Percentiles rank a stretch among this genome's conserved stretches.
These are phyloP conservation scores for Eublepharis macularius DNA, from an alignment of 2,113 vertebrate genomes.

Conservation along the genomic window DNA sequence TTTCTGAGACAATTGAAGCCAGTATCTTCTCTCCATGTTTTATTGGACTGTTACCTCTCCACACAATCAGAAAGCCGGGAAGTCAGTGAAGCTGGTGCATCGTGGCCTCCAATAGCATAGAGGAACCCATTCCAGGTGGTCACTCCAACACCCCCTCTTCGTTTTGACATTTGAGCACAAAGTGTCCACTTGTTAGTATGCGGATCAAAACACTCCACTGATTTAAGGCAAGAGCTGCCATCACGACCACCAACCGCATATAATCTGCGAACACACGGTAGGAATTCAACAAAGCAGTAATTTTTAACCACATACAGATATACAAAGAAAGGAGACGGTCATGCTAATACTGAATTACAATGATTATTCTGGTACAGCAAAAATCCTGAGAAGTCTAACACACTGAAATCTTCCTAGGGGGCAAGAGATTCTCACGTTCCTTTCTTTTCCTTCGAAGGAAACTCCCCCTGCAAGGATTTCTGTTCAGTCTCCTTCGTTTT, in stretches of 20 bases:
- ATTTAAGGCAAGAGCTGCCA: constrained; percentile 96
- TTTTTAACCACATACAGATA: background rate
- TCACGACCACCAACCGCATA: constrained; percentile 98
- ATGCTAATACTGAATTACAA: background rate
- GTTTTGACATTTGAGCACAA: constrained; percentile 95
- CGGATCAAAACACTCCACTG: constrained; percentile 97
- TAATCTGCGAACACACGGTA: constrained; percentile 75
- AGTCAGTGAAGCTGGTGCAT: constrained; percentile 91
- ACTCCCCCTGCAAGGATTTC: background rate
- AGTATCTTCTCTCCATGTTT: background rate
- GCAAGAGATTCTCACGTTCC: background rate
- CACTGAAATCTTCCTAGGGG: background rate
- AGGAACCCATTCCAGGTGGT: constrained; percentile 96
- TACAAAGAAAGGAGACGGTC: background rate
- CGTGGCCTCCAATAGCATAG: constrained; percentile 96
- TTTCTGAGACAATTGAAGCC: background rate
- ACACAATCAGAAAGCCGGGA: constrained; percentile 96
- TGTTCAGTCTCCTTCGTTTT: background rate
- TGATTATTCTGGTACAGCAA: background rate
- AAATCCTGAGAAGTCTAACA: background rate
- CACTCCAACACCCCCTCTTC: constrained; percentile 94
- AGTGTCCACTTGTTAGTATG: constrained; percentile 97
- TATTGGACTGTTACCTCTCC: constrained; percentile 83
- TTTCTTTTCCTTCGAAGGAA: background rate
- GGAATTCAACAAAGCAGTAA: background rate